A percentile compares a stretch with the other conserved stretches of the same genome.
Conservation (phyloP, 2,797 vertebrate species). For the Hirundo rustica region DNA sequence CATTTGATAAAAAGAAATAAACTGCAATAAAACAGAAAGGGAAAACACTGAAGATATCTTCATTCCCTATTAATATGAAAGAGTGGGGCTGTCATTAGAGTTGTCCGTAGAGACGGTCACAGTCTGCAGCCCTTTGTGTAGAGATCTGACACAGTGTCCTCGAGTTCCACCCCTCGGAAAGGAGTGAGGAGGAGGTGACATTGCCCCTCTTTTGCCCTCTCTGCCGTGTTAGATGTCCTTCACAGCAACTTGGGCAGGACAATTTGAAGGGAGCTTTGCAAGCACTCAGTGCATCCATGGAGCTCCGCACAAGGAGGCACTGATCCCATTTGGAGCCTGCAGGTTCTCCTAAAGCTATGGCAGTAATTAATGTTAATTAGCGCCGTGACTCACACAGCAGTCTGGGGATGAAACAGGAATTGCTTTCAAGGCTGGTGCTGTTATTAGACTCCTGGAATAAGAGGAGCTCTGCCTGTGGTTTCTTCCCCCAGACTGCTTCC, state of each 20-base stretch:
- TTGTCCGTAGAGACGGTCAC: not conserved
- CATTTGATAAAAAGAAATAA: not conserved
- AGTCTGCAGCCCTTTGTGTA: not conserved
- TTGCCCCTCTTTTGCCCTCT: not conserved
- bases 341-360: not conserved
- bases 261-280: not conserved
- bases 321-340: not conserved
- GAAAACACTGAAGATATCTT: not conserved
- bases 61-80: not conserved
- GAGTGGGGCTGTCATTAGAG: not conserved
- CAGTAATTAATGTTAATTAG: not conserved
- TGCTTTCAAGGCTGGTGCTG: not conserved
- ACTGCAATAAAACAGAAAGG: not conserved
- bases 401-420: not conserved
- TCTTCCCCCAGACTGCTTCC: not conserved
- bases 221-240: not conserved
- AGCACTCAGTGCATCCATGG: rapidly evolving
- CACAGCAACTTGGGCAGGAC: not conserved
- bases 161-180: not conserved
- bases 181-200: not conserved
- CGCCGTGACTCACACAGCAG: not conserved
- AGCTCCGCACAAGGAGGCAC: not conserved
- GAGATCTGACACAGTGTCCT: not conserved
- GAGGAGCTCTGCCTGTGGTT: not conserved
- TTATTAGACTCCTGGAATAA: not conserved